Evolutionary conservation across 2,888 invertebrate genomes (phyloP).

Genomic region (Phytoseiulus persimilis): DNA sequence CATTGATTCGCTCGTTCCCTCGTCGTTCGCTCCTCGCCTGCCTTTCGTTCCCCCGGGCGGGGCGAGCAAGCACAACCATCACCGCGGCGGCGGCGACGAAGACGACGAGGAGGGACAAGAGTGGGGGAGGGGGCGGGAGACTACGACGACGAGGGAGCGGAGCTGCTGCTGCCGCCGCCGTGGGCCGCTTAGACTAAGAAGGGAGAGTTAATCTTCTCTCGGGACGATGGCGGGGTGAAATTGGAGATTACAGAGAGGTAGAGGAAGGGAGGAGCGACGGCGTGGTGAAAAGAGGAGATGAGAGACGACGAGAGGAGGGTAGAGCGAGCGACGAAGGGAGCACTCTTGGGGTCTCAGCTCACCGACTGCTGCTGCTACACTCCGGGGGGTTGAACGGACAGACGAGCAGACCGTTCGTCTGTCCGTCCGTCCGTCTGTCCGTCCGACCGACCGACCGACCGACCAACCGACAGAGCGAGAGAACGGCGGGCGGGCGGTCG

Average conservation of each 20-base stretch:
- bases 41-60: slow-evolving; percentile 21
- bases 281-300: background rate
- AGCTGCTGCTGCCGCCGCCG: background rate
- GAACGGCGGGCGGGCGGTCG: background rate
- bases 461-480: background rate
- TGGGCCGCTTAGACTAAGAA: background rate
- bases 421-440: background rate
- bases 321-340: background rate
- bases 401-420: background rate
- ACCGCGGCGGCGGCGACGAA: background rate
- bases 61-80: background rate
- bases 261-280: background rate
- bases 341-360: background rate
- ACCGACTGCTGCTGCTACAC: background rate
- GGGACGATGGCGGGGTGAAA: slow-evolving; percentile 5
- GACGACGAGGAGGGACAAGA: too few species aligned
- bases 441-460: background rate
- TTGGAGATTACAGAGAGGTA: background rate
- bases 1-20: slow-evolving; percentile 40
- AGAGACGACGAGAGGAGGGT: background rate
- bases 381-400: background rate
- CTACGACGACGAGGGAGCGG: background rate
- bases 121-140: background rate
- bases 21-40: slow-evolving; percentile 22
- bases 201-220: slow-evolving; percentile 5